These are phyloP conservation scores for Eurystomus gularis DNA, from an alignment of 2,113 vertebrate genomes.

Conservation along the genomic window DNA sequence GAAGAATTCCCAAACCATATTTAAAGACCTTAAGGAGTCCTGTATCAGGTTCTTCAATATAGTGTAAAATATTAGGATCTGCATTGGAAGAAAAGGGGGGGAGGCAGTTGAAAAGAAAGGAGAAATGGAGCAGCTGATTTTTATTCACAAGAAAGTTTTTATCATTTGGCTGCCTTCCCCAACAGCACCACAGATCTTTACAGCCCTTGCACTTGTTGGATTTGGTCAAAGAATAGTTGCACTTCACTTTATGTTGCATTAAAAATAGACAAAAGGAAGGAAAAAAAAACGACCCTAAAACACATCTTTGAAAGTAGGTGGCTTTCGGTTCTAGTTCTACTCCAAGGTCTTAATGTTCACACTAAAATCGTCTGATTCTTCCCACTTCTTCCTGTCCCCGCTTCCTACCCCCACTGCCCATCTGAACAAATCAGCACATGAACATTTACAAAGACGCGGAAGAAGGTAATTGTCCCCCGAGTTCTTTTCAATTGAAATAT, in stretches of 20 bases:
- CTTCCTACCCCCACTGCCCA: background rate
- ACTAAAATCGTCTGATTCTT: background rate
- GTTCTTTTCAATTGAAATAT: conserved; percentile 47
- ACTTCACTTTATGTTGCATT: background rate
- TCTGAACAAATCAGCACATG: background rate
- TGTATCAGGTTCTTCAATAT: rapidly evolving
- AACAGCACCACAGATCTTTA: background rate
- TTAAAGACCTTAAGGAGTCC: background rate
- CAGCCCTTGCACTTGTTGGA: background rate
- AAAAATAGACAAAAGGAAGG: background rate
- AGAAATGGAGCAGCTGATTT: background rate
- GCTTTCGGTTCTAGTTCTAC: background rate
- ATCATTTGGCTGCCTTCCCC: background rate
- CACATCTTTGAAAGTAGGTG: background rate
- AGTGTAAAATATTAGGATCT: background rate
- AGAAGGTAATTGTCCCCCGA: background rate
- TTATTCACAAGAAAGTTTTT: background rate
- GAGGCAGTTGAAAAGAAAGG: background rate
- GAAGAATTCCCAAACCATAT: background rate
- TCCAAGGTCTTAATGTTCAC: background rate
- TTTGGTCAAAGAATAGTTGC: background rate
- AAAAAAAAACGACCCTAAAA: background rate
- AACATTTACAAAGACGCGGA: background rate
- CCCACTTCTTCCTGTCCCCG: background rate
- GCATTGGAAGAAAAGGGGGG: rapidly evolving